These are phyloP conservation scores for Chunga burmeisteri DNA, from an alignment of 2,113 vertebrate species.

Conservation along the genomic window DNA sequence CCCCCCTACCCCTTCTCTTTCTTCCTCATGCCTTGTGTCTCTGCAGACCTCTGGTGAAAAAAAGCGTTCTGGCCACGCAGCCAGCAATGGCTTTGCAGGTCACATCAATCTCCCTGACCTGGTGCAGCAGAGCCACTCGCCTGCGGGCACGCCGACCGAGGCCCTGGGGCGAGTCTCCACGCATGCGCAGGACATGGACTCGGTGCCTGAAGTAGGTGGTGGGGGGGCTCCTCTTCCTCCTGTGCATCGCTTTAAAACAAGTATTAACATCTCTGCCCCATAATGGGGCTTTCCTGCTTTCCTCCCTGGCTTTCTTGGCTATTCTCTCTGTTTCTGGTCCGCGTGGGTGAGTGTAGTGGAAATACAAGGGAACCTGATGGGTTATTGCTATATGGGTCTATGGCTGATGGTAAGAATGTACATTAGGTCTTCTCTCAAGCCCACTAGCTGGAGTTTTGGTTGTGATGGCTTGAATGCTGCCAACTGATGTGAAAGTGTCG, in stretches of 20 bases:
- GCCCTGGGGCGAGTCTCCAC: constrained; percentile 80
- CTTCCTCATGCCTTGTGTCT: constrained; percentile 69
- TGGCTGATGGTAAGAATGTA: neutral
- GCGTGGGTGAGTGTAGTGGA: neutral
- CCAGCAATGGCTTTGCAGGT: constrained; percentile 92
- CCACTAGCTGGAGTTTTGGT: neutral
- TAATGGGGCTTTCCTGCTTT: neutral
- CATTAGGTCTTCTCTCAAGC: neutral
- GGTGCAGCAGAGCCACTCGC: constrained; percentile 93
- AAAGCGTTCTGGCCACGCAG: constrained; percentile 87
- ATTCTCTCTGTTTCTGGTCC: neutral
- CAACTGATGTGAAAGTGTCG: neutral
- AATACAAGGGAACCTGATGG: fast-evolving
- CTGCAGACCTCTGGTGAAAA: constrained; percentile 88
- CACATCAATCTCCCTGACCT: constrained; percentile 96
- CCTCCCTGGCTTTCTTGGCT: neutral
- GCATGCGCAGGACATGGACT: constrained; percentile 86
- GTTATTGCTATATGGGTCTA: neutral
- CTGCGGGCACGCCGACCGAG: constrained; percentile 86
- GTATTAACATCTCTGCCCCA: neutral
- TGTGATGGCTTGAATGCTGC: neutral
- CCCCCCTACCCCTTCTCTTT: neutral
- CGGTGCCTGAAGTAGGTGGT: constrained; percentile 92
- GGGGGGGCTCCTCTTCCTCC: constrained; percentile 28
- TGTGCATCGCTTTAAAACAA: neutral